Conservation (phyloP, 1,140 invertebrate genomes). For the Heliothis subflexa region DNA sequence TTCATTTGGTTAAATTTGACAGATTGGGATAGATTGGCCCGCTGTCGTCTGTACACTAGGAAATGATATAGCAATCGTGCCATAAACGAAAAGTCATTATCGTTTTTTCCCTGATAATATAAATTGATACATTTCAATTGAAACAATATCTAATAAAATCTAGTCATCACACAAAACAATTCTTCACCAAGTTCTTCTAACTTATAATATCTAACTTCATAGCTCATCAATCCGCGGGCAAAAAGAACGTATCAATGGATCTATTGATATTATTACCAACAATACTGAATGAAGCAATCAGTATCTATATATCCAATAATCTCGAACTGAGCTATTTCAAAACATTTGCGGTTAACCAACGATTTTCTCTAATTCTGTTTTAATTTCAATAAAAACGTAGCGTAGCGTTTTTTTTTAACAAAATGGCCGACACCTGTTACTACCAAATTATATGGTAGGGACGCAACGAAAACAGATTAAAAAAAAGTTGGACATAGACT, state of each 20-base stretch:
- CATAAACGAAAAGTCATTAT: too few relatives aligned
- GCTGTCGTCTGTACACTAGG: not conserved
- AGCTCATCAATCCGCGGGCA: not conserved
- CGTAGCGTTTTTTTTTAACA: conserved; percentile 56
- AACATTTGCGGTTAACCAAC: conserved; percentile 74
- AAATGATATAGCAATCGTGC: not conserved
- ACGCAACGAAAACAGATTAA: conserved; percentile 25
- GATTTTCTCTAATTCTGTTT: conserved; percentile 78
- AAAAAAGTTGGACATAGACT: conserved; percentile 40
- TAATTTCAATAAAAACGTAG: conserved; percentile 76
- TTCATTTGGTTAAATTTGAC: too few relatives aligned
- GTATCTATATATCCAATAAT: conserved; percentile 21
- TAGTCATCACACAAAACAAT: too few relatives aligned
- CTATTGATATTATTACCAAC: conserved; percentile 9
- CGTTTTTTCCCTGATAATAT: too few relatives aligned
- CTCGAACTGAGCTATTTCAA: conserved; percentile 36
- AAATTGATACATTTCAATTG: too few relatives aligned
- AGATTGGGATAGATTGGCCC: too few relatives aligned
- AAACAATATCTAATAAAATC: too few relatives aligned
- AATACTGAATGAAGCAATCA: conserved; percentile 49
- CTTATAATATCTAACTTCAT: conserved; percentile 6
- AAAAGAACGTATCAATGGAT: conserved; percentile 26
- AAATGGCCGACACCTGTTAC: conserved; percentile 72
- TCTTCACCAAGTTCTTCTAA: not conserved
- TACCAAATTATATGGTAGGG: conserved; percentile 59